Percentiles rank a stretch among this genome's conserved stretches.
Evolutionary conservation across 2,888 invertebrate species (phyloP).

Genomic region (Ophioninae sp.): DNA sequence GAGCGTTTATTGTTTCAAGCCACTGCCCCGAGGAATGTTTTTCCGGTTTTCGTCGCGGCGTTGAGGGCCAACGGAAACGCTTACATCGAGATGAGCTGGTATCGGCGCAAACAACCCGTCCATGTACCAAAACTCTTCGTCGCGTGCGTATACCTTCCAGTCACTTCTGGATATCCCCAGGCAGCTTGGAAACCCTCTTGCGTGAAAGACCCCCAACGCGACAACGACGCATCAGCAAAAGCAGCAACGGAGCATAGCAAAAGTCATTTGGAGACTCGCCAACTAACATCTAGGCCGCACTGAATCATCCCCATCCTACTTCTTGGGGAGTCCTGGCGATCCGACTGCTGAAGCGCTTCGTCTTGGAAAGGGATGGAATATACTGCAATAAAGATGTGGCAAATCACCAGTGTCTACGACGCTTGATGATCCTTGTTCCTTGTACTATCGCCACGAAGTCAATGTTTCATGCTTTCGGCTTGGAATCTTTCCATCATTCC

Average conservation of each 20-base stretch:
- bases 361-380: conserved; percentile 42
- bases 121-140: background rate
- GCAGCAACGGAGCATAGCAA: conserved; percentile 52
- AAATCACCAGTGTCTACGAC: conserved; percentile 68
- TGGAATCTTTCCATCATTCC: conserved; percentile 27
- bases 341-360: conserved; percentile 29
- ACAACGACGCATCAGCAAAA: conserved; percentile 49
- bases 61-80: conserved; percentile 29
- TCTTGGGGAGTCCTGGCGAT: conserved; percentile 27
- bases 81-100: conserved; percentile 34
- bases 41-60: conserved; percentile 65
- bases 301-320: conserved; percentile 70
- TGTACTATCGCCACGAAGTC: conserved; percentile 13
- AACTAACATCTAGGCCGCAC: conserved; percentile 73
- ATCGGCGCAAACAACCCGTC: conserved; percentile 33
- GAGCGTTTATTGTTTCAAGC: conserved; percentile 75
- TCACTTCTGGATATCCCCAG: conserved; percentile 40
- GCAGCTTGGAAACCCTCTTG: conserved; percentile 26
- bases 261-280: conserved; percentile 79
- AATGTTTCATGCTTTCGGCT: conserved; percentile 4
- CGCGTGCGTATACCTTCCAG: conserved; percentile 10
- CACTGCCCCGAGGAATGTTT: conserved; percentile 70
- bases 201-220: conserved; percentile 37
- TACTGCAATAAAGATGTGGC: conserved; percentile 75
- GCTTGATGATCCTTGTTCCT: conserved; percentile 46